phyloP scores from a whole-genome alignment of 1,140 invertebrate genomes.

The Mya arenaria region DNA sequence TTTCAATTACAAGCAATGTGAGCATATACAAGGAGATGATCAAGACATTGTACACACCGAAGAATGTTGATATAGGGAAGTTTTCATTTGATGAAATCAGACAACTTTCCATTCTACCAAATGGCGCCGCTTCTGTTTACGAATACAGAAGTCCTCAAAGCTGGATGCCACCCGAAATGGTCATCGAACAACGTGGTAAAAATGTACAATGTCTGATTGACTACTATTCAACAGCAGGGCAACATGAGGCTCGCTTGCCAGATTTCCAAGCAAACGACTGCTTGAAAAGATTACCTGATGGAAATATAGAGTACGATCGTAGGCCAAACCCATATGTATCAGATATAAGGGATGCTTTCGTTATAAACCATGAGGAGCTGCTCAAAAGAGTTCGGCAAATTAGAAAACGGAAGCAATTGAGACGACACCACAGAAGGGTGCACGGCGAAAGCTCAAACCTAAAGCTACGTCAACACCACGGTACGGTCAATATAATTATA shows the following conservation, averaged over 20 bases:
- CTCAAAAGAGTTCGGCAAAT: neutral
- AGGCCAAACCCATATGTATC: neutral
- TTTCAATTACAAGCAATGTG: neutral
- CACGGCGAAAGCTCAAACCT: constrained; percentile 1
- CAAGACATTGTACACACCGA: constrained; percentile 21
- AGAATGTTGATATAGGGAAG: constrained; percentile 2
- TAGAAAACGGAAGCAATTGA: neutral
- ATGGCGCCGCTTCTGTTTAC: neutral
- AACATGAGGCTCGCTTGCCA: neutral
- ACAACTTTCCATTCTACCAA: neutral
- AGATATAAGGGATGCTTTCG: neutral
- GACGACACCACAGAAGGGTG: constrained; percentile 4
- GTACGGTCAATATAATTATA: too few relatives aligned
- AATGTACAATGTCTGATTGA: constrained; percentile 4
- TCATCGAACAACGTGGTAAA: constrained; percentile 4
- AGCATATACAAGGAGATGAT: constrained; percentile 12
- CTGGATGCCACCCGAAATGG: constrained; percentile 21
- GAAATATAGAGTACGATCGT: constrained; percentile 9
- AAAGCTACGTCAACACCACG: constrained; percentile 11
- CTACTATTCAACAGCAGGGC: constrained; percentile 14
- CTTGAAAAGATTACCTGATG: neutral
- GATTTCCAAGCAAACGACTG: constrained; percentile 18
- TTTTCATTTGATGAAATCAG: neutral
- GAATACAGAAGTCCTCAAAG: constrained; percentile 1
- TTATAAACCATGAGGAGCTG: neutral